Evolutionary conservation across 35 echinoderm and acorn worm species (phyloP), one percentile per base, ranked within the genome.

Genomic region (Apostichopus parvimensis): DNA sequence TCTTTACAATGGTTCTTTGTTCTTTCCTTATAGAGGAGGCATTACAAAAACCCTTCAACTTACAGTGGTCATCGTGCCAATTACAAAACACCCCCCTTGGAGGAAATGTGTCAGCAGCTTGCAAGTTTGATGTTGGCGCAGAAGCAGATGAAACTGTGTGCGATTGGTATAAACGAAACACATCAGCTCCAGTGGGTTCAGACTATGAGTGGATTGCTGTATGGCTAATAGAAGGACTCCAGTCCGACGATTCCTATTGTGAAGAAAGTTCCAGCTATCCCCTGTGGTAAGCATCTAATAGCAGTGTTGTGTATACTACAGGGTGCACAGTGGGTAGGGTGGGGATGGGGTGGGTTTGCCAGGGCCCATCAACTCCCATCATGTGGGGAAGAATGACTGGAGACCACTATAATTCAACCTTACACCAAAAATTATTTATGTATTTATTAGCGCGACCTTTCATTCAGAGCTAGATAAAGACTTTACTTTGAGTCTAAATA

Each of bases 61-160:
- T 13, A 9, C 12, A n/a, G 13, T 84, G 5, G 10, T 9, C 54
- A 20, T 57, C 52, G 10, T 84, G 81, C 56, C 4, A 84, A 14
- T 84, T 84, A 22, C 5, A n/a, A 22, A 23, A 59, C 21, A 84
- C 81, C 57, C 9, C 9, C 18, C 54, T 84, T 0, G 81, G 81
- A 20, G 81, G 54, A 84, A 59, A 84, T 58, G 81, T 84, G 52
- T 84, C 81, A n/a, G 81, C 55, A 17, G 52, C 54, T 14, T 84
- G 81, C 54, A 59, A 18, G 81, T 84, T 84, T 84, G 9, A 84
- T 58, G 52, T 84, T 58, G 54, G 18, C 10, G 4, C 81, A 58
- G 1, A 84, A n/a, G 17, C 53, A 58, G 1, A 4, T 6, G 22
- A 58, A 4, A 23, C 57, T 9, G 0, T 59, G 18, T 84, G 81